A percentile compares a stretch with the other conserved stretches of the same genome.
Conservation (phyloP, 2,797 vertebrate genomes). For the Phaenicophaeus curvirostris region DNA sequence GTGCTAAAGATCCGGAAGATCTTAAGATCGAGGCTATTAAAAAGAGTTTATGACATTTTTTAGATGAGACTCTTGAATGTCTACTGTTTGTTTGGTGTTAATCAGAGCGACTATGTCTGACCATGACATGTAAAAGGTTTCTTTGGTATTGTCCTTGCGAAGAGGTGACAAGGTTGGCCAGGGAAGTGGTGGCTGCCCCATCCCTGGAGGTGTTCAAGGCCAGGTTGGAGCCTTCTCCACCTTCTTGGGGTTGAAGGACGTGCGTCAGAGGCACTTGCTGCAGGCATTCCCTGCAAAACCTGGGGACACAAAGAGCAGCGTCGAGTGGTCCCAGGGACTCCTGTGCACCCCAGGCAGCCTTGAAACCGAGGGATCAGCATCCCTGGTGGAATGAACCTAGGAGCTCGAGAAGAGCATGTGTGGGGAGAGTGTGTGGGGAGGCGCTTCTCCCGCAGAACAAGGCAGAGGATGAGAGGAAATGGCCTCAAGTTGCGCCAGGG, state of each 20-base stretch:
- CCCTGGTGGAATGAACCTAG: background rate
- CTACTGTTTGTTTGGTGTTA: background rate
- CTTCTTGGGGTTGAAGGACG: slow-evolving; percentile 95
- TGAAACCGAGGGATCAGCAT: accelerated
- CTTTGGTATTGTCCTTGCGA: background rate
- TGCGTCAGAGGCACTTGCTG: slow-evolving; percentile 93
- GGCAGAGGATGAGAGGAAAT: too few relatives aligned
- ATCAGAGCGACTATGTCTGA: background rate
- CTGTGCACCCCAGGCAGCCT: background rate
- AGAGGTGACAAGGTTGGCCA: background rate
- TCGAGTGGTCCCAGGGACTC: accelerated
- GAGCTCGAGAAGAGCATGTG: accelerated
- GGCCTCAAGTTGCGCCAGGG: too few relatives aligned
- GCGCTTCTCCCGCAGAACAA: too few relatives aligned
- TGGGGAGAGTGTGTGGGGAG: background rate
- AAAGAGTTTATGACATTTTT: background rate
- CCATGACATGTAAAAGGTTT: background rate
- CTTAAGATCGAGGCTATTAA: background rate
- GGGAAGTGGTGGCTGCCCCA: too few relatives aligned
- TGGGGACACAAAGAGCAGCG: too few relatives aligned
- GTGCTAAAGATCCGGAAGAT: background rate
- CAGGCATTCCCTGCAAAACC: too few relatives aligned
- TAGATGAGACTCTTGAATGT: background rate
- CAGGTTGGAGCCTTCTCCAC: slow-evolving; percentile 86
- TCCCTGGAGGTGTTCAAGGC: too few relatives aligned